Evolutionary conservation across 1,140 invertebrate species (phyloP).

Genomic region (Zaprionus nigranus): DNA sequence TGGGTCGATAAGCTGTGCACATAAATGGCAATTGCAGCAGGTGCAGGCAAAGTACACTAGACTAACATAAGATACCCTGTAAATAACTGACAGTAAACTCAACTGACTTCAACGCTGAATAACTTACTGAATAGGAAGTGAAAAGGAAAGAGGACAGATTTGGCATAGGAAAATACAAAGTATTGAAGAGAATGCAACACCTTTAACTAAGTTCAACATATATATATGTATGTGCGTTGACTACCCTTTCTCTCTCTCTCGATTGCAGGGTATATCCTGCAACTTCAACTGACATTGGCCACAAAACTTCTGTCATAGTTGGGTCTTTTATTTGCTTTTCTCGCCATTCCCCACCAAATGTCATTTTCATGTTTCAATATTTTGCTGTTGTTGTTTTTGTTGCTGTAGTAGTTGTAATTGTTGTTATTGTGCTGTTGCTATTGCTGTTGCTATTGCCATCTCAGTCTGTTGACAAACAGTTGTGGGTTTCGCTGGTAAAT

Average conservation of each 20-base stretch:
- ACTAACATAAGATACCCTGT: slow-evolving; percentile 11
- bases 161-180: background rate
- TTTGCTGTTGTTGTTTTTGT: slow-evolving; percentile 13
- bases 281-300: background rate
- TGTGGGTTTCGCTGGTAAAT: slow-evolving; percentile 39
- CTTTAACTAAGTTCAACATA: background rate
- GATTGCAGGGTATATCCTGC: slow-evolving; percentile 6
- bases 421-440: slow-evolving; percentile 1
- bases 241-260: background rate
- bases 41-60: background rate
- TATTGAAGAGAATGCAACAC: slow-evolving; percentile 4
- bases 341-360: slow-evolving; percentile 26
- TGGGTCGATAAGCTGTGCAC: slow-evolving; percentile 37
- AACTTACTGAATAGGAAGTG: background rate
- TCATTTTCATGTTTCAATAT: slow-evolving; percentile 59
- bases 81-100: background rate
- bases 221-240: background rate
- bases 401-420: slow-evolving; percentile 3
- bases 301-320: slow-evolving; percentile 26
- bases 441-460: background rate
- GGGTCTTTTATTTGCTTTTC: slow-evolving; percentile 41
- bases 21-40: slow-evolving; percentile 56
- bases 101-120: background rate
- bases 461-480: slow-evolving; percentile 51
- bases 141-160: too few species aligned